These are phyloP conservation scores for Gryllus bimaculatus DNA, from an alignment of 1,140 invertebrate genomes.

Conservation along the genomic window DNA sequence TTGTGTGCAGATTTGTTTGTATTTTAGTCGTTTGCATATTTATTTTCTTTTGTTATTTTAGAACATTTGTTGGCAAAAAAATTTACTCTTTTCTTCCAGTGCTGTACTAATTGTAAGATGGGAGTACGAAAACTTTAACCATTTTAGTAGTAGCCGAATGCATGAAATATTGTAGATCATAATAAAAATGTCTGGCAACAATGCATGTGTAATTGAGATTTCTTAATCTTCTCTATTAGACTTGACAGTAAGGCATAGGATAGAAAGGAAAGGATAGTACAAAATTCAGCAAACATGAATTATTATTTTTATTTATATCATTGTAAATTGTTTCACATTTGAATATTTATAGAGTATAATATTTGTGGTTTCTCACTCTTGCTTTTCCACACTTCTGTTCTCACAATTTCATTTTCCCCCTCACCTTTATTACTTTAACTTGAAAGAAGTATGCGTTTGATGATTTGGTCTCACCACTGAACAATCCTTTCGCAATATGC, in stretches of 20 bases:
- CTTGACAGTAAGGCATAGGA: too few species aligned
- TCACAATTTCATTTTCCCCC: too few species aligned
- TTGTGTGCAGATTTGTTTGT: neutral
- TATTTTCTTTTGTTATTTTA: neutral
- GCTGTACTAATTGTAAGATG: neutral
- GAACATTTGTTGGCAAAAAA: neutral
- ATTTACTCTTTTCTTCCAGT: neutral
- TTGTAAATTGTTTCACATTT: neutral
- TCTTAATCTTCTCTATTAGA: neutral
- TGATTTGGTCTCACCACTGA: too few species aligned
- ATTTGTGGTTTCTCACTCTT: too few species aligned
- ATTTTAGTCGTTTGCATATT: neutral
- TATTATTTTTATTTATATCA: neutral
- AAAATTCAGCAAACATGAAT: too few species aligned
- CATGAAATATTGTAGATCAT: neutral
- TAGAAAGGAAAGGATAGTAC: too few species aligned
- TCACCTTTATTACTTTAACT: too few species aligned
- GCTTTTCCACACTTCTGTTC: too few species aligned
- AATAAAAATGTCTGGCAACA: neutral
- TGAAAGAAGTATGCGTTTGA: too few species aligned
- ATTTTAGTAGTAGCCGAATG: too few species aligned
- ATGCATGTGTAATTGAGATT: neutral
- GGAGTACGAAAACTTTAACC: neutral
- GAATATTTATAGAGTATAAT: too few species aligned
- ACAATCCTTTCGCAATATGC: neutral